A percentile compares a stretch with the other conserved stretches of the same genome.
These are phyloP conservation scores for Pseudonaja textilis DNA, from an alignment of 2,113 vertebrate species.

Conservation along the genomic window DNA sequence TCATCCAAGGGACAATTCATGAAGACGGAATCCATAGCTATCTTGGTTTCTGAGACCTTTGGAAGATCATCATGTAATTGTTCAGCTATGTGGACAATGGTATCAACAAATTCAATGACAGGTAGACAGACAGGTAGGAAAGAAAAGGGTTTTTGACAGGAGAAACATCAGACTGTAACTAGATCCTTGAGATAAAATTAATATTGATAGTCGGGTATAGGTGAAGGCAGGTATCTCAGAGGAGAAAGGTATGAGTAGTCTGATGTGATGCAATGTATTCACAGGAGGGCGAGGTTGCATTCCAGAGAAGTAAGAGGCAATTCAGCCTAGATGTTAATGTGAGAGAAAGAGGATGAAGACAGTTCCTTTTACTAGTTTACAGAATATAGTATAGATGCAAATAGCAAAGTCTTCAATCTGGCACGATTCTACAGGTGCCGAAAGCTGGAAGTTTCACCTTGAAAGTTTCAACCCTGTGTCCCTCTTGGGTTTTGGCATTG, in stretches of 20 bases:
- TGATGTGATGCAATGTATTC: no score
- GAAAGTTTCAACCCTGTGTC: neutral
- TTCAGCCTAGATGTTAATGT: no score
- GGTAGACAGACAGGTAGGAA: neutral
- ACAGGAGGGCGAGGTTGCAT: no score
- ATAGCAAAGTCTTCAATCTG: neutral
- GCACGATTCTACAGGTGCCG: neutral
- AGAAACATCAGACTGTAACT: neutral
- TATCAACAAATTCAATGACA: neutral
- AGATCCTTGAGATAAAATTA: neutral
- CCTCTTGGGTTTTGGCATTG: neutral
- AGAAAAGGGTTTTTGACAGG: neutral
- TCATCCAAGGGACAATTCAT: neutral
- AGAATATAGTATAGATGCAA: no score
- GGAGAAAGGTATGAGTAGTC: neutral
- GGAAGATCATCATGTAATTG: neutral
- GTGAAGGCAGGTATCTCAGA: neutral
- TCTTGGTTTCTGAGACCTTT: neutral
- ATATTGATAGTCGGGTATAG: neutral
- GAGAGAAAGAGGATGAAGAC: no score
- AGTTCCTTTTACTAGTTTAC: no score
- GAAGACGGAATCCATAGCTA: neutral
- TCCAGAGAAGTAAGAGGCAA: no score
- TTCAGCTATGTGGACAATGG: neutral
- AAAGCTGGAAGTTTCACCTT: neutral